Conservation (phyloP, 2,888 invertebrate genomes). For the Machimus atricapillus region DNA sequence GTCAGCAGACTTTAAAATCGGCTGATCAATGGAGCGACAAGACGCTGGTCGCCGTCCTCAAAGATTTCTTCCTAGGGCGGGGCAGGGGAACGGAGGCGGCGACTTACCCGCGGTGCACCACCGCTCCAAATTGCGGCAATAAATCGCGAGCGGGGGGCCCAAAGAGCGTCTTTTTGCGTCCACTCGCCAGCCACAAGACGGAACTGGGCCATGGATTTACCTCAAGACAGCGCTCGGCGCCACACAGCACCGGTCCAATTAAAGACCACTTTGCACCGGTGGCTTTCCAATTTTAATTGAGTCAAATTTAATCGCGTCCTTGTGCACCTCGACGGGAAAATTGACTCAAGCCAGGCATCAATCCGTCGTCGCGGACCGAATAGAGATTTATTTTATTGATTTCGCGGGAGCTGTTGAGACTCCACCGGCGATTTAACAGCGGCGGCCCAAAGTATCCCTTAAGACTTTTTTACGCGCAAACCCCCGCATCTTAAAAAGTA, state of each 20-base stretch:
- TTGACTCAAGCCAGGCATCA: neutral
- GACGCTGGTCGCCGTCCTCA: neutral
- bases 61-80: neutral
- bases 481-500: neutral
- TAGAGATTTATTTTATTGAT: too few relatives aligned
- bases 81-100: neutral
- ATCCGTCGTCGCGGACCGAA: neutral
- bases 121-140: too few relatives aligned
- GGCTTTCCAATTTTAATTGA: neutral
- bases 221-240: neutral
- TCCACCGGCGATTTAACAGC: neutral
- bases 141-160: too few relatives aligned
- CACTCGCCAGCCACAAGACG: neutral
- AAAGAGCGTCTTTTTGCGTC: too few relatives aligned
- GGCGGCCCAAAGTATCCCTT: neutral
- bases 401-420: neutral
- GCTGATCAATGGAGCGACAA: conserved; percentile 16
- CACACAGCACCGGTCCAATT: neutral
- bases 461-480: neutral
- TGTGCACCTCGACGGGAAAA: neutral
- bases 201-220: neutral
- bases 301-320: neutral
- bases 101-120: too few relatives aligned
- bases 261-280: neutral
- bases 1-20: conserved; percentile 39